Base-by-base conservation (phyloP, 2,797 vertebrate genomes). In the Brachyalestes nurse region DNA sequence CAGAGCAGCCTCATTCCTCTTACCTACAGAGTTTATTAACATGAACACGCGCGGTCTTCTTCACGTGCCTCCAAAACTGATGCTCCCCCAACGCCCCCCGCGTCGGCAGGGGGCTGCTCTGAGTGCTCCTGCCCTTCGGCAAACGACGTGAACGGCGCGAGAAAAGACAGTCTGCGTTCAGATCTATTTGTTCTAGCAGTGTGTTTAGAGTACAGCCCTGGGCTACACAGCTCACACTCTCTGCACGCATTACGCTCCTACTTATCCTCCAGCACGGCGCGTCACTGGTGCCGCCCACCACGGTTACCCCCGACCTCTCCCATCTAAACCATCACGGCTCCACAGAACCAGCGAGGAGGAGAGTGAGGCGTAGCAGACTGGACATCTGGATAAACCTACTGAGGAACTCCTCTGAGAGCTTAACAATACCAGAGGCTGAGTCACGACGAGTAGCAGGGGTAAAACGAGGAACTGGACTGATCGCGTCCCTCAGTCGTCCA, bases 11-110 rank as follows among this genome's bases (percentile, higher is more conserved):
- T 12, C 28, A 40, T 34, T 25, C 19, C 0, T 40, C 66, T 21
- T 57, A 81, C 80, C 73, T 81, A 74, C 34, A 34, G 64, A 0
- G 17, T n/a, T 28, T 51, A 57, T 49, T 10, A 21, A 71, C 47
- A 47, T 8, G 2, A 23, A 42, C 1, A 17, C 10, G n/a, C 9
- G 8, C 34, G 42, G 17, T 45, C 51, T 64, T 40, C 16, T 47
- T 57, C 49, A 57, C n/a, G 57, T 61, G 60, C 45, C 13, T 13
- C 60, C 23, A 25, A 34, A 25, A 34, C 13, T 53, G 72, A 70
- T 65, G 67, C 47, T 72, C 38, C 47, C 21, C 67, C 16, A 28
- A 13, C 21, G 38, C 12, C 47, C 47, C 13, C 47, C 10, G 10
- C 47, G 12, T 12, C 1, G 10, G 16, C 47, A 5, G 12, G 12